phyloP scores from a whole-genome alignment of 1,140 invertebrate genomes.

The Neuroterus valhalla region DNA sequence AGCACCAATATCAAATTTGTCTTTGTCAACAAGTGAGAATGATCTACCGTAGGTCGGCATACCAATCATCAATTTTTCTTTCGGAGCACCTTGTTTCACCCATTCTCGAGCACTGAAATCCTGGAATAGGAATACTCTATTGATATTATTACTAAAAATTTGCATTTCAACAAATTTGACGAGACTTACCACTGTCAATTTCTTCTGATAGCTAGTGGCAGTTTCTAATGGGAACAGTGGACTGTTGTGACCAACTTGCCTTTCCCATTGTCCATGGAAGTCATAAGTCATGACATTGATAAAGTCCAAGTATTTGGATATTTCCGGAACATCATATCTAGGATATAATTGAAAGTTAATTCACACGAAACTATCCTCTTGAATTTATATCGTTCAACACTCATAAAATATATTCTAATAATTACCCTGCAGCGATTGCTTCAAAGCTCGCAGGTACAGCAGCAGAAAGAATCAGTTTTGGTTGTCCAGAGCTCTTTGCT shows the following conservation, averaged over 20 bases:
- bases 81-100: conserved; percentile 95
- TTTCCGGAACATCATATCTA: conserved; percentile 93
- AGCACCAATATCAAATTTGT: conserved; percentile 94
- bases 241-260: conserved; percentile 93
- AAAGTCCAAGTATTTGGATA: conserved; percentile 94
- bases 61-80: conserved; percentile 95
- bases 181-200: conserved; percentile 87
- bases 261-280: conserved; percentile 95
- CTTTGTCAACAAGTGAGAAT: conserved; percentile 92
- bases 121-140: conserved; percentile 68
- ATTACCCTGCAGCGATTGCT: conserved; percentile 90
- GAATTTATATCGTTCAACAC: neutral
- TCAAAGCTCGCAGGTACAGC: conserved; percentile 95
- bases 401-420: conserved; percentile 32
- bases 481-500: conserved; percentile 77
- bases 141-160: neutral
- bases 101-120: conserved; percentile 94
- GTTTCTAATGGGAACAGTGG: conserved; percentile 92
- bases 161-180: conserved; percentile 21
- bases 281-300: conserved; percentile 97
- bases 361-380: conserved; percentile 17
- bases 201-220: conserved; percentile 92
- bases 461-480: conserved; percentile 89
- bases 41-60: conserved; percentile 96
- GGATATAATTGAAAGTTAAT: conserved; percentile 38